Base-by-base conservation (phyloP, 2,797 vertebrate species). In the Brotogeris chrysoptera region DNA sequence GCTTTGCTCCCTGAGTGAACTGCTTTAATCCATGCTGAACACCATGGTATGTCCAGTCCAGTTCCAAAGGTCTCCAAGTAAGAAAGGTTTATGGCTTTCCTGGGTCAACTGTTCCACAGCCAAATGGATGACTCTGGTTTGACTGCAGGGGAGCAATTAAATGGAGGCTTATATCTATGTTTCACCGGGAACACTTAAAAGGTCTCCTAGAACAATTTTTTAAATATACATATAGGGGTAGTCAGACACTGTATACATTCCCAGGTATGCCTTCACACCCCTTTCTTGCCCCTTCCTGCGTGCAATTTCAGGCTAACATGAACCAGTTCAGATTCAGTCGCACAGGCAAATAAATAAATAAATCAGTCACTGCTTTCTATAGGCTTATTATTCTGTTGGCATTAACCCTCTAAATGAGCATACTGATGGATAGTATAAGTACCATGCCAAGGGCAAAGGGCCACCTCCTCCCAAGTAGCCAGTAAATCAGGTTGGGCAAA, bases 31-130 rank as follows among this genome's bases (percentile, higher is more conserved):
- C 49, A 6, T 60, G 55, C 63, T 80, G 66, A 92, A 73, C 10
- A 49, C 27, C 34, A 59, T 1, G 2, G 73, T 73, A 55, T 66
- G 82, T 63, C 85, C 77, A 86, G 82, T 69, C 44, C 41, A 70
- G 52, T 93, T 87, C 61, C 77, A 91, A 88, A 93, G 47, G 55
- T 83, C 85, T 59, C 82, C 46, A 73, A 84, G 87, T 39, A 93
- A 70, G 91, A 90, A 91, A 80, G 24, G 46, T 86, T 95, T 94
- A 96, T 53, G 76, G 36, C 43, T 80, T 92, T 96, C 71, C 83
- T 53, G 78, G n/a, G 60, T 78, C 50, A 90, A 68, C 64, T 71
- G 16, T 80, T 92, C 78, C 46, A 86, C 32, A 83, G 70, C 32
- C 87, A 91, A 88, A 90, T 52, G 53, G 70, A 74, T 84, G 16